Evolutionary conservation across 2,888 invertebrate genomes (phyloP), one percentile per base, ranked within the genome.

Genomic region (Belgica antarctica): DNA sequence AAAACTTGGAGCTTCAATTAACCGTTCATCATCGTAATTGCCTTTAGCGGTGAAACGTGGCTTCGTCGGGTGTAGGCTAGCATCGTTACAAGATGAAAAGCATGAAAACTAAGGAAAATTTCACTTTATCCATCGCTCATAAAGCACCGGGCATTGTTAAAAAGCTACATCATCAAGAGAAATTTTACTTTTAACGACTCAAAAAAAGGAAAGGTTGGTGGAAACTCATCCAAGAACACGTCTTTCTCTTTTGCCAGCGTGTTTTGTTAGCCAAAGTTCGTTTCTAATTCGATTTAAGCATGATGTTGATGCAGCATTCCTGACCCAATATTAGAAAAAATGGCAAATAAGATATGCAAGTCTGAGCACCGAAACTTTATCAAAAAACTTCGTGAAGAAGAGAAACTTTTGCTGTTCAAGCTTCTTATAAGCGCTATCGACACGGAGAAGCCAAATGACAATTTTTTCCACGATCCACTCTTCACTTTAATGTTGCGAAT

Each of bases 261-360:
- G 22, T 22, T 22, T 52, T 22, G 22, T 52, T 27, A 59, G 27
- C 8, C 27, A 59, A 59, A 31, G n/a, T 34, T 62, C 57, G 47
- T 68, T 68, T 68, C 68, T 57, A 68, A 68, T 57, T 52, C 57
- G 57, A 68, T 57, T 68, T 68, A 57, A 57, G 52, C 57, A 19
- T 19, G 24, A 12, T 10, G 25, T 17, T 34, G 19, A 68, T n/a
- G 52, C 46, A 68, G 19, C 68, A 68, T 68, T 57, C 68, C 57
- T 68, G 68, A 68, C 68, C 68, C 57, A 68, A 68, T 68, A 68
- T 31, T 19, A n/a, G 25, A 46, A 24, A 19, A 3, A 24, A n/a
- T 47, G 47, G 41, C 46, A 47, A n/a, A n/a, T n/a, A n/a, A 47
- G 47, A 65, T 65, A 36, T 36, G 59, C 25, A 59, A n/a, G n/a